These are phyloP conservation scores for Troides aeacus DNA, from an alignment of 2,888 invertebrate species.

Conservation along the genomic window DNA sequence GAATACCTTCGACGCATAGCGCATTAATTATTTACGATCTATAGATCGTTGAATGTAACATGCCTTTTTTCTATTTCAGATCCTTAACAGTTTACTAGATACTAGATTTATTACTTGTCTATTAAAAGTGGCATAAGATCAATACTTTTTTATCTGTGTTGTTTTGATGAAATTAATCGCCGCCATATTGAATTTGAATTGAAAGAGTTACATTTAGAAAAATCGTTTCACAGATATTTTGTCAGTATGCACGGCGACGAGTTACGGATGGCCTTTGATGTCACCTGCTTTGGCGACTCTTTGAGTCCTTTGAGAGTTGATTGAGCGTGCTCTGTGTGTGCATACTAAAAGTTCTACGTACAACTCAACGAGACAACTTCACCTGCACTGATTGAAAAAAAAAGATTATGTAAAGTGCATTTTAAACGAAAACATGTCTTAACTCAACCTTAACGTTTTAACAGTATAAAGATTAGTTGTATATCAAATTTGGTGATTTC, in stretches of 20 bases:
- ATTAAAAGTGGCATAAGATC: not conserved
- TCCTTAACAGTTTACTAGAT: not conserved
- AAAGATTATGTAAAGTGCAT: not conserved
- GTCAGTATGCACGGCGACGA: conserved; percentile 20
- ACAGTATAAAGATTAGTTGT: no score
- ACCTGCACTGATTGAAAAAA: conserved; percentile 15
- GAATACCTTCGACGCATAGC: conserved; percentile 5
- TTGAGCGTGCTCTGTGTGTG: conserved; percentile 21
- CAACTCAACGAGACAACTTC: conserved; percentile 10
- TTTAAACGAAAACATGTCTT: not conserved
- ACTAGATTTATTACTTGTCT: not conserved
- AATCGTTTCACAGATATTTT: conserved; percentile 19
- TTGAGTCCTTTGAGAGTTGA: conserved; percentile 25
- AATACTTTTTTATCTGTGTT: not conserved
- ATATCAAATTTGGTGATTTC: no score
- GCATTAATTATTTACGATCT: conserved; percentile 1
- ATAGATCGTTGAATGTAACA: not conserved
- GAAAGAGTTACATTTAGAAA: conserved; percentile 8
- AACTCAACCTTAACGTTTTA: not conserved
- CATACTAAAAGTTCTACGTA: conserved; percentile 15
- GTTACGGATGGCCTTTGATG: conserved; percentile 22
- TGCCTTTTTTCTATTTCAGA: not conserved
- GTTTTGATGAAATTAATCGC: not conserved
- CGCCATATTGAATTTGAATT: conserved; percentile 6
- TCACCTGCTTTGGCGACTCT: conserved; percentile 23